Percentiles rank a stretch among this genome's conserved stretches.
Evolutionary conservation across 2,797 vertebrate species (phyloP).

Genomic region (Hapalemur alaotrensis): DNA sequence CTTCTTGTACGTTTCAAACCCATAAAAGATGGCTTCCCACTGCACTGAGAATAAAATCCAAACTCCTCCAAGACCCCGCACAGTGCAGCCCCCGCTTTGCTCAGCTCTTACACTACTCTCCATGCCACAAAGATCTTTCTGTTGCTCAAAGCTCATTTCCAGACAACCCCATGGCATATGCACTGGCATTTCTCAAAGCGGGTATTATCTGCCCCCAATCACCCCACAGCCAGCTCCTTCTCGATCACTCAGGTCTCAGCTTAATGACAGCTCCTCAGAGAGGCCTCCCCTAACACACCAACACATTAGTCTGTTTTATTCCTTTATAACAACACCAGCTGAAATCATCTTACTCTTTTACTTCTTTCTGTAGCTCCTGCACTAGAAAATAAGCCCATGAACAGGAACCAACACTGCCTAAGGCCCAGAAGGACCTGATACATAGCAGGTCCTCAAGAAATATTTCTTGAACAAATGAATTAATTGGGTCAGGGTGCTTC

Average conservation of each 20-base stretch:
- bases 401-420: too few species aligned
- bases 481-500: neutral
- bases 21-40: neutral
- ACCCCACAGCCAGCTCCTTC: neutral
- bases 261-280: neutral
- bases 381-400: neutral
- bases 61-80: neutral
- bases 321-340: neutral
- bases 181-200: neutral
- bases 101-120: neutral
- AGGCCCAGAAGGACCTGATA: neutral
- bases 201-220: neutral
- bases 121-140: neutral
- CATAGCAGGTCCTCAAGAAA: neutral
- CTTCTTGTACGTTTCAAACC: neutral
- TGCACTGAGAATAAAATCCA: neutral
- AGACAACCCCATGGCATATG: neutral
- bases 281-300: neutral
- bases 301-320: neutral
- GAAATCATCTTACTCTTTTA: neutral
- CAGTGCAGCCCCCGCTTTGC: accelerated
- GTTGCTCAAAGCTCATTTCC: neutral
- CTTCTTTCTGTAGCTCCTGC: neutral
- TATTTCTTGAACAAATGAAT: neutral
- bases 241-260: neutral